Conservation (phyloP, 2,797 vertebrate species). For the Vireo griseus region DNA sequence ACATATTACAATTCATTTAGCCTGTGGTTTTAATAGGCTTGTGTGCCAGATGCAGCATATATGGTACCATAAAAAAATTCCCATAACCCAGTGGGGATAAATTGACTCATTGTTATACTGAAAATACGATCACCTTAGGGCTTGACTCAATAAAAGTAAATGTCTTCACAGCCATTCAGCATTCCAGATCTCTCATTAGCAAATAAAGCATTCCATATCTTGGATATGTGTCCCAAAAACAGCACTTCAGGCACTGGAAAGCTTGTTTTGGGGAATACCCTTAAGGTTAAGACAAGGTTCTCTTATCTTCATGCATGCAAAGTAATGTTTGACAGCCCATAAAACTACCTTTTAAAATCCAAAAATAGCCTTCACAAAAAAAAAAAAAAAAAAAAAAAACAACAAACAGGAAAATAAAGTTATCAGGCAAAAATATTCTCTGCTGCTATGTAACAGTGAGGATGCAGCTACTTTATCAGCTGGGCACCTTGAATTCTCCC, state of each 20-base stretch:
- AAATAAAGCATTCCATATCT: neutral
- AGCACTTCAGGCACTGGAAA: neutral
- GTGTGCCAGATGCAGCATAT: neutral
- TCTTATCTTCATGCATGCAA: neutral
- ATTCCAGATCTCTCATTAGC: neutral
- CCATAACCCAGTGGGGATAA: constrained; percentile 4
- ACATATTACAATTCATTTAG: neutral
- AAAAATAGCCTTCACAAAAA: neutral
- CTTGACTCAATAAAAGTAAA: neutral
- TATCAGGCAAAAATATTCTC: rapidly evolving
- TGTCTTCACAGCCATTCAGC: neutral
- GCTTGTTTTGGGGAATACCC: neutral
- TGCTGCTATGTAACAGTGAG: neutral
- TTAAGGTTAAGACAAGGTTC: neutral
- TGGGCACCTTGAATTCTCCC: neutral
- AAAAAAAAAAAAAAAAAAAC: neutral
- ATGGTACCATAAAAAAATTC: neutral
- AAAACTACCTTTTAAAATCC: neutral
- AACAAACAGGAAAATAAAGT: neutral
- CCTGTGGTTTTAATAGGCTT: neutral
- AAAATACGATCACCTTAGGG: constrained; percentile 30
- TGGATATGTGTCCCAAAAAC: neutral
- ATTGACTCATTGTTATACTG: neutral
- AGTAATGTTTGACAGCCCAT: neutral
- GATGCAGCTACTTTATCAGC: neutral